These are phyloP conservation scores for Pachyrhynchus sulphureomaculatus DNA, from an alignment of 1,140 invertebrate species.

Conservation along the genomic window DNA sequence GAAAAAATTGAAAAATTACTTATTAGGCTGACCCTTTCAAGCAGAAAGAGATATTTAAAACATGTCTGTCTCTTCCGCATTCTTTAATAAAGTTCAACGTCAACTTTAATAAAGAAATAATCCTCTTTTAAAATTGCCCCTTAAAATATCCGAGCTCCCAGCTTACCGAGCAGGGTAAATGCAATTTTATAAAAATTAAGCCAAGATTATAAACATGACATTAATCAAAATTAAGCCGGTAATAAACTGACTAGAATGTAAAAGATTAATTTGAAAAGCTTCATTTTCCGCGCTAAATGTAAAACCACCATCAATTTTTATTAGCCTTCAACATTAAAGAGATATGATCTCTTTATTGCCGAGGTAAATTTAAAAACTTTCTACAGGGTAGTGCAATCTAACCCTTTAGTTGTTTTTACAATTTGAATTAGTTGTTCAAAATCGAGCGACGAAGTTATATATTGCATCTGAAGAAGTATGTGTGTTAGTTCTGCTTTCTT, in stretches of 20 bases:
- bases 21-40: too few species aligned
- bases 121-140: neutral
- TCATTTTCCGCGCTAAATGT: slow-evolving; percentile 9
- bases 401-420: too few species aligned
- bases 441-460: too few species aligned
- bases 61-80: too few species aligned
- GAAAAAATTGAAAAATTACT: too few species aligned
- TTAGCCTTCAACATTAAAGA: slow-evolving; percentile 25
- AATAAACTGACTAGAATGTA: slow-evolving; percentile 25
- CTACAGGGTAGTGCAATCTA: neutral
- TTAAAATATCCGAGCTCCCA: neutral
- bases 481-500: too few species aligned
- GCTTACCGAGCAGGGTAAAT: slow-evolving; percentile 1
- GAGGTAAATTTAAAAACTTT: slow-evolving; percentile 1
- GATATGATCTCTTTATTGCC: slow-evolving; percentile 15
- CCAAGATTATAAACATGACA: slow-evolving; percentile 11
- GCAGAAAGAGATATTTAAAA: too few species aligned
- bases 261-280: slow-evolving; percentile 31
- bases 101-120: slow-evolving; percentile 7
- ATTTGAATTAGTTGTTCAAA: too few species aligned
- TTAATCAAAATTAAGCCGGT: slow-evolving; percentile 36
- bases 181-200: slow-evolving; percentile 15
- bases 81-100: slow-evolving; percentile 5
- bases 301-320: slow-evolving; percentile 33
- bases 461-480: too few species aligned